A percentile compares a stretch with the other conserved stretches of the same genome.
Conservation (phyloP, 2,797 vertebrate genomes). For the Onychomys arenicola region DNA sequence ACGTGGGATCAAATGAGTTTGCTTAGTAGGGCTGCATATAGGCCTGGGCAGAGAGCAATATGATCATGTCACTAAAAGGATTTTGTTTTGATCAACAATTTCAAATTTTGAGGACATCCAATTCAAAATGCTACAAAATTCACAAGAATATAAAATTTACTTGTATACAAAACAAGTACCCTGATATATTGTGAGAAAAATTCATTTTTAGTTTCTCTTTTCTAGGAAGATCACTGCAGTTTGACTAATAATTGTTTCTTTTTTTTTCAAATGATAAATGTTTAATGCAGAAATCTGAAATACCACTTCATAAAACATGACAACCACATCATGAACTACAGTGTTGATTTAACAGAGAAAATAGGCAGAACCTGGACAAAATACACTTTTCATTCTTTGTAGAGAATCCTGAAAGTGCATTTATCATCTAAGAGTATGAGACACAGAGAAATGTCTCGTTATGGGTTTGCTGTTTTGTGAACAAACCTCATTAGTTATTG, state of each 20-base stretch:
- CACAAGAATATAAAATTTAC: background rate
- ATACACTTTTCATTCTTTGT: background rate
- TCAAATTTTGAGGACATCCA: background rate
- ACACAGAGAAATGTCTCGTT: background rate
- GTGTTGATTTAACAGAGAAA: background rate
- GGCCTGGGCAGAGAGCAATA: background rate
- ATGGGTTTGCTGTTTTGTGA: background rate
- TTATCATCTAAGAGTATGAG: slow-evolving; percentile 8
- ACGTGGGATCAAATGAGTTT: background rate
- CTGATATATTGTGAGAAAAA: background rate
- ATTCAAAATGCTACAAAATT: background rate
- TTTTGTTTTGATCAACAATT: background rate
- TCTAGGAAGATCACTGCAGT: background rate
- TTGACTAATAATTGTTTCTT: background rate
- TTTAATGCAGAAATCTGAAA: background rate
- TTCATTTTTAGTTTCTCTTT: background rate
- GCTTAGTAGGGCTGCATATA: background rate
- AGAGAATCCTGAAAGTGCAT: background rate
- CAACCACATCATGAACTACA: background rate
- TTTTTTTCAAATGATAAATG: background rate
- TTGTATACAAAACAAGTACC: background rate
- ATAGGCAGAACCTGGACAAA: background rate
- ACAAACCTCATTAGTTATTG: background rate
- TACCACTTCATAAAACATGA: slow-evolving; percentile 9
- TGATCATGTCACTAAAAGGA: background rate